Evolutionary conservation across 2,888 invertebrate genomes (phyloP).

Genomic region (Calameuta idolon): DNA sequence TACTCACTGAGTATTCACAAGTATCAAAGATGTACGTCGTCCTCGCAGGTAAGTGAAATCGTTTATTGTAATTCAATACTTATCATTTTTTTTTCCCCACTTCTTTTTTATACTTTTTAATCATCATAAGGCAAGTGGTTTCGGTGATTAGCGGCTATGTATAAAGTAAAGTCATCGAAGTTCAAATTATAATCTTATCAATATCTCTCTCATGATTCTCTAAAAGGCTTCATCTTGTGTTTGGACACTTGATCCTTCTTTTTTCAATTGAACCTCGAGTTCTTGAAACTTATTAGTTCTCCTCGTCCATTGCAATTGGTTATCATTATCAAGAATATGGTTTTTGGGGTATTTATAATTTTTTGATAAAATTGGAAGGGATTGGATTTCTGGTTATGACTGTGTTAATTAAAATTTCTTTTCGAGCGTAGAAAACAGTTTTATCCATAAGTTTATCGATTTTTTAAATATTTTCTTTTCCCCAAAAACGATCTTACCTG

Average conservation of each 20-base stretch:
- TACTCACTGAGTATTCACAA: neutral
- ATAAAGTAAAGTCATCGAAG: neutral
- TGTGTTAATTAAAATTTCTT: neutral
- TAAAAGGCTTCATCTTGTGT: neutral
- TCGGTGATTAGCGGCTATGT: neutral
- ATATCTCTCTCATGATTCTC: neutral
- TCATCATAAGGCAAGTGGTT: neutral
- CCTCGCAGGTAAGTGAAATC: neutral
- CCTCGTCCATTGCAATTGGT: neutral
- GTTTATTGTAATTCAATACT: conserved; percentile 14
- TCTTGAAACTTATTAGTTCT: neutral
- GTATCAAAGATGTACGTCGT: neutral
- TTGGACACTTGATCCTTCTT: neutral
- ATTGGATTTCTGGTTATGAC: neutral
- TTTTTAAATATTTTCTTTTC: neutral
- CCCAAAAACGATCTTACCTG: neutral
- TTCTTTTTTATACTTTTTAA: neutral
- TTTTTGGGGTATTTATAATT: neutral
- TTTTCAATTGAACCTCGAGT: neutral
- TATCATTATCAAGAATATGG: neutral
- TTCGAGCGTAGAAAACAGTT: neutral
- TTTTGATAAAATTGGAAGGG: neutral
- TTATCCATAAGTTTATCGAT: neutral
- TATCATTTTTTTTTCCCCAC: conserved; percentile 17
- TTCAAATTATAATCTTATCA: neutral